These are phyloP conservation scores for Polylopha cassiicola DNA, from an alignment of 2,888 invertebrate genomes.

Conservation along the genomic window DNA sequence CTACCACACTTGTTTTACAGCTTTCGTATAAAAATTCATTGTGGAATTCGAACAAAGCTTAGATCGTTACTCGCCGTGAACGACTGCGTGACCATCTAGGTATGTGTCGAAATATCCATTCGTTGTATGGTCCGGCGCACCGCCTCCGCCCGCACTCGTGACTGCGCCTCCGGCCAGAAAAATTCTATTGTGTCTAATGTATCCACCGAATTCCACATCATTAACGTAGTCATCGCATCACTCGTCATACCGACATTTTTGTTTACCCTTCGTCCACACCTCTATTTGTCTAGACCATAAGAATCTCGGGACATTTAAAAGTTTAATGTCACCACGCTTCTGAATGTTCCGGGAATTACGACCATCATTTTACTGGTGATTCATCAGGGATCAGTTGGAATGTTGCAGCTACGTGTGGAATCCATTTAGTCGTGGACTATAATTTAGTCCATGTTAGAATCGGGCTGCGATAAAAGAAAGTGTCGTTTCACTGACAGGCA, in stretches of 20 bases:
- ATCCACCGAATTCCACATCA: conserved; percentile 66
- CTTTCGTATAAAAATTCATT: conserved; percentile 40
- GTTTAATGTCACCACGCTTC: conserved; percentile 40
- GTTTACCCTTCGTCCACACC: conserved; percentile 47
- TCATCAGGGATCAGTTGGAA: conserved; percentile 45
- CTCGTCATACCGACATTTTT: conserved; percentile 46
- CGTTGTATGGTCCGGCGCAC: conserved; percentile 49
- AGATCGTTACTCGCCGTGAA: conserved; percentile 38
- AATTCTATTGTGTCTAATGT: conserved; percentile 73
- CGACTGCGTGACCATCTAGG: conserved; percentile 48
- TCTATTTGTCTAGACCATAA: conserved; percentile 33
- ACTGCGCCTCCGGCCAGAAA: conserved; percentile 66
- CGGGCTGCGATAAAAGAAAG: conserved; percentile 20
- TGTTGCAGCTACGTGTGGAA: conserved; percentile 44
- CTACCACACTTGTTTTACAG: too few species aligned
- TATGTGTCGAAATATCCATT: conserved; percentile 51
- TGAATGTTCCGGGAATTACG: conserved; percentile 53
- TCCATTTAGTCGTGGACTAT: conserved; percentile 39
- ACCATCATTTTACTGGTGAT: conserved; percentile 47
- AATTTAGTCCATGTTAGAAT: conserved; percentile 7
- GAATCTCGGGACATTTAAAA: conserved; percentile 41
- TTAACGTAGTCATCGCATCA: conserved; percentile 57
- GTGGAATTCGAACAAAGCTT: conserved; percentile 23
- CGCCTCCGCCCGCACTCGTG: conserved; percentile 45
- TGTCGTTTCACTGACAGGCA: conserved; percentile 1